A percentile compares a stretch with the other conserved stretches of the same genome.
phyloP scores from a whole-genome alignment of 2,113 vertebrate genomes.

The Leptobrachium ailaonicum region DNA sequence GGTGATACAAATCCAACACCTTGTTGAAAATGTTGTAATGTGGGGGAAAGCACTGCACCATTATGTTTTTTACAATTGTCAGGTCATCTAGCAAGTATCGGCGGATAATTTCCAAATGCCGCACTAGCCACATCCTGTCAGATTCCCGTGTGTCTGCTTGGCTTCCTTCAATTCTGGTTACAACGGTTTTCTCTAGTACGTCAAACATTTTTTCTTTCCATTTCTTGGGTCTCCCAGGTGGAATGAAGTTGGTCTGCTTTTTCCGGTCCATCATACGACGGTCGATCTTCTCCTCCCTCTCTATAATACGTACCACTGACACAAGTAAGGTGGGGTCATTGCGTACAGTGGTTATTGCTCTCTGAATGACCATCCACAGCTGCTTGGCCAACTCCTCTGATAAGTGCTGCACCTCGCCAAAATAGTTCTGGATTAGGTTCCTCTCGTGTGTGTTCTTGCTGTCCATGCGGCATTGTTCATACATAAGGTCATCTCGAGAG shows the following conservation, averaged over 20 bases:
- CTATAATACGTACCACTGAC: conserved; percentile 92
- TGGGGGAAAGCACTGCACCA: conserved; percentile 92
- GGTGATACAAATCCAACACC: conserved; percentile 86
- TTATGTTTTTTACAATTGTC: conserved; percentile 82
- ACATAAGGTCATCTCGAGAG: conserved; percentile 93
- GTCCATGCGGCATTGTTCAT: conserved; percentile 95
- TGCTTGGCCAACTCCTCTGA: conserved; percentile 94
- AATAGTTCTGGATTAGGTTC: conserved; percentile 89
- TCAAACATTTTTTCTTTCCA: conserved; percentile 94
- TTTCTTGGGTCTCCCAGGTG: conserved; percentile 88
- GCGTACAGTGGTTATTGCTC: conserved; percentile 86
- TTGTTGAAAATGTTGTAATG: conserved; percentile 88
- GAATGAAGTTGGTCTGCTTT: conserved; percentile 90
- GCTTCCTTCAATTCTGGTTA: conserved; percentile 86
- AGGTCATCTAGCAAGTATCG: conserved; percentile 92
- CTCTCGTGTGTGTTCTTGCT: conserved; percentile 90
- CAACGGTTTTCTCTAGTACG: conserved; percentile 86
- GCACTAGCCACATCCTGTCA: conserved; percentile 98
- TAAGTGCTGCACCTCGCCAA: conserved; percentile 85
- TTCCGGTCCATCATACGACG: conserved; percentile 89
- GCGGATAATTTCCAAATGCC: conserved; percentile 90
- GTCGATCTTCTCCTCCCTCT: conserved; percentile 93
- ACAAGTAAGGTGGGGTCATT: conserved; percentile 92
- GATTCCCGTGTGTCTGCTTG: conserved; percentile 88
- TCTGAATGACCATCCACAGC: conserved; percentile 94